phyloP scores from a whole-genome alignment of 2,888 invertebrate species.

The Patella pellucida region DNA sequence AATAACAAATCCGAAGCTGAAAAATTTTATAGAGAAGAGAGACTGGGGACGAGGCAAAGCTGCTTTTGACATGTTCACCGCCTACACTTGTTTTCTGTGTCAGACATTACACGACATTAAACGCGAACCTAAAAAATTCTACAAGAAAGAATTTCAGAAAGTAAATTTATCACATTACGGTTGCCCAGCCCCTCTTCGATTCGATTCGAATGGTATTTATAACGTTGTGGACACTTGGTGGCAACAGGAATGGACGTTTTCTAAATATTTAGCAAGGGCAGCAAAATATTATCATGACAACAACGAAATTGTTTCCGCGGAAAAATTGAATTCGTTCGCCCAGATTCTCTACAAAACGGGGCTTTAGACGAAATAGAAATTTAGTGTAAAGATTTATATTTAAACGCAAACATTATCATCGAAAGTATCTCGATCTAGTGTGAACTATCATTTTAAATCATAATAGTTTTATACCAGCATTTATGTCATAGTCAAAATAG shows the following conservation, averaged over 20 bases:
- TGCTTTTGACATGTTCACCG: constrained; percentile 35
- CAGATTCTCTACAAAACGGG: background rate
- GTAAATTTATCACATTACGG: constrained; percentile 71
- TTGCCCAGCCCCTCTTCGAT: constrained; percentile 72
- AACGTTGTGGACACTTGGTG: constrained; percentile 33
- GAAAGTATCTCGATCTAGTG: too few relatives aligned
- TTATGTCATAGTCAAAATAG: too few relatives aligned
- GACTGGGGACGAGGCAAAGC: constrained; percentile 41
- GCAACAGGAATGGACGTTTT: constrained; percentile 24
- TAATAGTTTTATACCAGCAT: too few relatives aligned
- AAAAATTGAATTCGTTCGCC: background rate
- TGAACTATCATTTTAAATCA: too few relatives aligned
- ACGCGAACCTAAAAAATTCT: constrained; percentile 42
- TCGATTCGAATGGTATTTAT: constrained; percentile 45
- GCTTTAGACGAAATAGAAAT: background rate
- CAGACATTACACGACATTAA: constrained; percentile 47
- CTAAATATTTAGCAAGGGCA: background rate
- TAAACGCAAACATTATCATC: too few relatives aligned
- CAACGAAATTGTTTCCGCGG: background rate
- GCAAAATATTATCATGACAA: background rate
- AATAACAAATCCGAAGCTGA: constrained; percentile 50
- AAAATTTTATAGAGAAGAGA: constrained; percentile 41
- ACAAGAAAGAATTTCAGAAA: constrained; percentile 25
- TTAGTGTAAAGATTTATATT: too few relatives aligned
- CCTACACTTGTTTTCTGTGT: constrained; percentile 65